Evolutionary conservation across 2,797 vertebrate species (phyloP).

Genomic region (Avahi laniger): DNA sequence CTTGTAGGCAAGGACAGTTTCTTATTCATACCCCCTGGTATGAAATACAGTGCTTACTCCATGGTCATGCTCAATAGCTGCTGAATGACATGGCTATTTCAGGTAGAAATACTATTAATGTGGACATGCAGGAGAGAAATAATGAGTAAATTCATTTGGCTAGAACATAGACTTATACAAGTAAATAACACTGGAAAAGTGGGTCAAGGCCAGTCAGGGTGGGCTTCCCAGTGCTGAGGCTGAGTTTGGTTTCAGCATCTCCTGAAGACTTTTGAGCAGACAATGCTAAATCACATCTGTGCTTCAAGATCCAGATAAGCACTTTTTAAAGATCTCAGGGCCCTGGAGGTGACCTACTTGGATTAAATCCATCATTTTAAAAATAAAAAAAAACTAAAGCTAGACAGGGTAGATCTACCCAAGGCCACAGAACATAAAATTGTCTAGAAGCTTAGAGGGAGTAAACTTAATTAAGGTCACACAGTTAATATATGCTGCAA

Average conservation of each 20-base stretch:
- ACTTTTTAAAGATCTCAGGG: neutral
- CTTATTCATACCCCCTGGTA: neutral
- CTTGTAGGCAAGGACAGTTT: neutral
- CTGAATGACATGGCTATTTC: neutral
- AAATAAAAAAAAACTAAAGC: conserved; percentile 30
- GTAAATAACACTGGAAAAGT: neutral
- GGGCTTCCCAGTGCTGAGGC: neutral
- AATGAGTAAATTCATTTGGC: conserved; percentile 12
- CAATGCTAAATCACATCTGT: conserved; percentile 23
- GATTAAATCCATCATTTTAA: conserved; percentile 51
- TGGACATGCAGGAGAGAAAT: neutral
- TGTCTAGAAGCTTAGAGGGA: conserved; percentile 17
- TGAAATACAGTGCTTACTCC: neutral
- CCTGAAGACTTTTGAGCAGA: neutral
- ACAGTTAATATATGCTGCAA: neutral
- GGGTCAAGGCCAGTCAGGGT: neutral
- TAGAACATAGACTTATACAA: neutral
- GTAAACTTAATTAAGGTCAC: conserved; percentile 19
- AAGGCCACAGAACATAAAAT: conserved; percentile 13
- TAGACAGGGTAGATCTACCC: neutral
- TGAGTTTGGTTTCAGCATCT: conserved; percentile 37
- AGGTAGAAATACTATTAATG: neutral
- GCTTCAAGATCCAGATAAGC: conserved; percentile 9
- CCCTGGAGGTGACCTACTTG: neutral
- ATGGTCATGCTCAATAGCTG: neutral